These are phyloP conservation scores for Mallateleia sp. DNA, from an alignment of 2,888 invertebrate genomes.

Conservation along the genomic window DNA sequence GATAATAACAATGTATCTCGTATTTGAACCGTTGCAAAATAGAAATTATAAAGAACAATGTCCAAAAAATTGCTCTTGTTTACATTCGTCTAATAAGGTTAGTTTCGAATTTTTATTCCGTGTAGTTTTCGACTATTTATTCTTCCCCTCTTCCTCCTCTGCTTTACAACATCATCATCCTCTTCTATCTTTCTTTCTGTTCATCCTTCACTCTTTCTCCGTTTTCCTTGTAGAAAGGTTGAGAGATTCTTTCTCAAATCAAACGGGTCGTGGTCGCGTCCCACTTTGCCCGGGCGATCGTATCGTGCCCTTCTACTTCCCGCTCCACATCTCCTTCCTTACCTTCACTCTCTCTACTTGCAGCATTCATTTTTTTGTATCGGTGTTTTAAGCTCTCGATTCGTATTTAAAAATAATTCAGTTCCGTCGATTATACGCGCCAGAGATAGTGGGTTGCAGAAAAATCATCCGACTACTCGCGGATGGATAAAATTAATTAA, in stretches of 20 bases:
- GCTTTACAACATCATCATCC: not conserved
- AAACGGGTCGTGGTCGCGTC: conserved; percentile 77
- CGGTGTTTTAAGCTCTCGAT: not conserved
- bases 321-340: conserved; percentile 66
- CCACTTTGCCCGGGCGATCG: conserved; percentile 75
- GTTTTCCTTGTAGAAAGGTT: conserved; percentile 48
- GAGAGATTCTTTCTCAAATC: conserved; percentile 64
- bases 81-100: too few relatives aligned
- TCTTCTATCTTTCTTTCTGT: conserved; percentile 4
- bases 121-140: too few relatives aligned
- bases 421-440: not conserved
- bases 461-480: too few relatives aligned
- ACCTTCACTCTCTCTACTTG: conserved; percentile 61
- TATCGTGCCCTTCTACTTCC: conserved; percentile 68
- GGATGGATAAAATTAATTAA: too few relatives aligned
- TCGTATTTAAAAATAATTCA: not conserved
- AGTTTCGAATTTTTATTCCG: too few relatives aligned
- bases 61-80: too few relatives aligned
- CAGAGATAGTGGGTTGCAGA: not conserved
- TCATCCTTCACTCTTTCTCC: conserved; percentile 41
- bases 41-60: too few relatives aligned
- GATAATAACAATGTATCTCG: too few relatives aligned
- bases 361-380: conserved; percentile 4
- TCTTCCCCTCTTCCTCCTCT: not conserved
- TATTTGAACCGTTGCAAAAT: too few relatives aligned